Conservation (phyloP, 1,140 invertebrate species). For the Arion vulgaris region DNA sequence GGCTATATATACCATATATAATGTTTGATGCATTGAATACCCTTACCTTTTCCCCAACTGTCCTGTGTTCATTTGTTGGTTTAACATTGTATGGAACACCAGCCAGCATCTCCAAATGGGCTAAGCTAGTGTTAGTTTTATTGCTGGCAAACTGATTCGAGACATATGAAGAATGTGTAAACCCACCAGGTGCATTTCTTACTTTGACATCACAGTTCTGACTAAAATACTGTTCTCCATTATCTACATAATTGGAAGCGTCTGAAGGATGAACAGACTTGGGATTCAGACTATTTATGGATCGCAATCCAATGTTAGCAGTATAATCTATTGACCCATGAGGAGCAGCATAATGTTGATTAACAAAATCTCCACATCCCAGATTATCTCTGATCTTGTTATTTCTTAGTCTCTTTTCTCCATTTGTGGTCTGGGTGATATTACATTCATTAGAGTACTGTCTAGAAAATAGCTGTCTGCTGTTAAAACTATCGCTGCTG, state of each 20-base stretch:
- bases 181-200: not conserved
- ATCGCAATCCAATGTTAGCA: not conserved
- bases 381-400: not conserved
- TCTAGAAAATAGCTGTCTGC: not conserved
- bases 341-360: not conserved
- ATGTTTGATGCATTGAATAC: too few relatives aligned
- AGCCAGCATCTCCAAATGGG: not conserved
- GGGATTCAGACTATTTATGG: not conserved
- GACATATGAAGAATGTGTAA: not conserved
- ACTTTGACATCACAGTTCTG: not conserved
- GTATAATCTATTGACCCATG: not conserved
- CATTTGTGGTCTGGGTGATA: not conserved
- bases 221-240: not conserved
- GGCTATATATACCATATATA: too few relatives aligned
- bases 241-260: not conserved
- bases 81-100: not conserved
- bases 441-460: conserved; percentile 23
- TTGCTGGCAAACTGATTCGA: not conserved
- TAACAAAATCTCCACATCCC: not conserved
- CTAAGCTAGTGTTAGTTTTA: not conserved
- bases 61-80: conserved; percentile 3
- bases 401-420: not conserved
- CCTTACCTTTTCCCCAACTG: not conserved
- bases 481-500: not conserved
- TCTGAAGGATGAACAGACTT: not conserved